A percentile compares a stretch with the other conserved stretches of the same genome.
phyloP scores from a whole-genome alignment of 1,140 invertebrate species.

The Adelges cooleyi region DNA sequence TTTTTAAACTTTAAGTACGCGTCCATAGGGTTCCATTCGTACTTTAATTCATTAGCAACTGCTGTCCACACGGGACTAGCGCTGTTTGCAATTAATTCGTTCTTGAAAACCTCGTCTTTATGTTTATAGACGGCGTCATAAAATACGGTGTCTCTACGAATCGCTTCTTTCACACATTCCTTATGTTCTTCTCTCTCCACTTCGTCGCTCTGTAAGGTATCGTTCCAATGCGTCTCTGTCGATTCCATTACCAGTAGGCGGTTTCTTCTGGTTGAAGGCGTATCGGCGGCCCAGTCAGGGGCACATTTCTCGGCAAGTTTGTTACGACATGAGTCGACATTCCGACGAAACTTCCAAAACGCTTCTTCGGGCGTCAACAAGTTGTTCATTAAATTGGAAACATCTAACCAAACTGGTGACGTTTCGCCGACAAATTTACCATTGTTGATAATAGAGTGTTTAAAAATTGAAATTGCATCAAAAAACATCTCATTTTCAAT shows the following conservation, averaged over 20 bases:
- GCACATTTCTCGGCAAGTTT: conserved; percentile 4
- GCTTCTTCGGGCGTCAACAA: conserved; percentile 5
- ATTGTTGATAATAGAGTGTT: conserved; percentile 19
- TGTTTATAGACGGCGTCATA: conserved; percentile 18
- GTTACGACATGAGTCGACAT: not conserved
- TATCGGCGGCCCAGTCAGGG: not conserved
- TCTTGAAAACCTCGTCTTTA: conserved; percentile 10
- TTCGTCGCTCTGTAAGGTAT: not conserved
- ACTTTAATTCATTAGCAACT: conserved; percentile 11
- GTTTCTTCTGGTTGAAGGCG: not conserved
- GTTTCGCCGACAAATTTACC: not conserved
- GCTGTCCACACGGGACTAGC: conserved; percentile 3
- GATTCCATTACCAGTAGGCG: not conserved
- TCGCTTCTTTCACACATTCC: not conserved
- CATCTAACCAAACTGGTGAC: conserved; percentile 22
- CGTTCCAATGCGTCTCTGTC: not conserved
- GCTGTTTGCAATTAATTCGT: conserved; percentile 9
- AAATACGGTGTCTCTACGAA: not conserved
- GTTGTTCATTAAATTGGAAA: conserved; percentile 20
- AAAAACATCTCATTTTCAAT: conserved; percentile 17
- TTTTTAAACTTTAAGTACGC: not conserved
- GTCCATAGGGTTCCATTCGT: not conserved
- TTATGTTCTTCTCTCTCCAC: not conserved
- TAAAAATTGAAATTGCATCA: conserved; percentile 22
- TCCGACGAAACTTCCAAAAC: conserved; percentile 17